Percentiles rank a stretch among this genome's conserved stretches.
Conservation (phyloP, 92 coral and sea anemone species). For the Epizoanthus scotinus region DNA sequence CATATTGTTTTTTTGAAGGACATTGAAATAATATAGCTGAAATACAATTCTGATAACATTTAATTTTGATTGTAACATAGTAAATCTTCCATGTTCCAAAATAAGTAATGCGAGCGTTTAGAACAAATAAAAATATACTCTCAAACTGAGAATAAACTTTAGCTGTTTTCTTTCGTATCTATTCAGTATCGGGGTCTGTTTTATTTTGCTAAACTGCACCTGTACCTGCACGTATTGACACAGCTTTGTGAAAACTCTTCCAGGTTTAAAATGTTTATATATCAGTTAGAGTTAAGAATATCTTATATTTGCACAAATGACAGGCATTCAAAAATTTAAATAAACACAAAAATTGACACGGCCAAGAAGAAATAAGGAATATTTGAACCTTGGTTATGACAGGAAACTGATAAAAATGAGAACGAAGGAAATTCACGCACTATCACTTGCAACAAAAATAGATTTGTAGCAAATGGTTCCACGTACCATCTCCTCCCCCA, state of each 20-base stretch:
- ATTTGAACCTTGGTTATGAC: background rate
- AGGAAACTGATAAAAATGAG: background rate
- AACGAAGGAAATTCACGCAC: background rate
- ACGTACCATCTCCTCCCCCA: too few species aligned
- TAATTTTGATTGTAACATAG: too few species aligned
- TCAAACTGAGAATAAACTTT: background rate
- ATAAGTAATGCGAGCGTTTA: background rate
- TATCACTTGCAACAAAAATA: too few species aligned
- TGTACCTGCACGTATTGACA: background rate
- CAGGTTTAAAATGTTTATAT: constrained; percentile 7
- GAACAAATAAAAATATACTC: background rate
- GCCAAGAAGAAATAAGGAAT: background rate
- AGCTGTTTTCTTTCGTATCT: background rate
- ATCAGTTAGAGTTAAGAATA: background rate
- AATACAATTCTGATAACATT: too few species aligned
- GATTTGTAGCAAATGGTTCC: too few species aligned
- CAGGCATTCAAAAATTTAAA: background rate
- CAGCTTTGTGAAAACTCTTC: constrained; percentile 14
- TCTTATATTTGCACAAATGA: background rate
- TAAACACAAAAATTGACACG: background rate
- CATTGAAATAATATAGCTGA: too few species aligned
- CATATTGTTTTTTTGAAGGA: background rate
- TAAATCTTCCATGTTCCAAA: background rate
- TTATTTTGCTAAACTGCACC: background rate
- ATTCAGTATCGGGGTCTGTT: background rate